Evolutionary conservation across 2,113 vertebrate genomes (phyloP).

Genomic region (Rallus limicola): DNA sequence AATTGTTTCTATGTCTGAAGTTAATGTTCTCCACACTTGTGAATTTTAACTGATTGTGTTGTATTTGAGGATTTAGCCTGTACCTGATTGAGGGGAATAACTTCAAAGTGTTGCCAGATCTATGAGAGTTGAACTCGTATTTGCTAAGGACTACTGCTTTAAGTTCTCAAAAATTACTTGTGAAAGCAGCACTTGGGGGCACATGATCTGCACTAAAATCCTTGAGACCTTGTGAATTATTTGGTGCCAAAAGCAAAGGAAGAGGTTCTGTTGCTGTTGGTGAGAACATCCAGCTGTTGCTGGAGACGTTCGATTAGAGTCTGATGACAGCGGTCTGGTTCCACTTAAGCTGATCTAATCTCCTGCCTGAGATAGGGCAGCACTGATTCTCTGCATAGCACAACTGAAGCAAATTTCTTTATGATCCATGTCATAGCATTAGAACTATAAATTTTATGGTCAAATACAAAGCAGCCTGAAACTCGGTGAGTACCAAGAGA

Average conservation of each 20-base stretch:
- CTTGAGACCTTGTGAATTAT: background rate
- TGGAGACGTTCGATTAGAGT: background rate
- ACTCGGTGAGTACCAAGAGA: background rate
- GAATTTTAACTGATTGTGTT: background rate
- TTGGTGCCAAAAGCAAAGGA: accelerated
- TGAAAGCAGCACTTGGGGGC: background rate
- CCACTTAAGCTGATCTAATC: background rate
- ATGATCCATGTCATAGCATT: background rate
- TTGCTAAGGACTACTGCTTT: background rate
- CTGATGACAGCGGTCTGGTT: background rate
- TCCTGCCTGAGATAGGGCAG: background rate
- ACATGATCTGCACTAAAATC: background rate
- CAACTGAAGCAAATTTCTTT: background rate
- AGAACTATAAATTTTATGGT: background rate
- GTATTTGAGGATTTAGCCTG: background rate
- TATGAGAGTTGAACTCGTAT: background rate
- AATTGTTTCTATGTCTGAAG: background rate
- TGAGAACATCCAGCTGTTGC: background rate
- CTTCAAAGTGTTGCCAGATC: background rate
- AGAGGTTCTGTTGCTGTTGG: background rate
- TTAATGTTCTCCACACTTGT: background rate
- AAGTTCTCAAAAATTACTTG: background rate
- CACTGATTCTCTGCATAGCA: background rate
- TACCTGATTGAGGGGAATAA: background rate
- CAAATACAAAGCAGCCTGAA: background rate